Conservation (phyloP, 2,888 invertebrate genomes). For the Pachycephus smyrnensis region DNA sequence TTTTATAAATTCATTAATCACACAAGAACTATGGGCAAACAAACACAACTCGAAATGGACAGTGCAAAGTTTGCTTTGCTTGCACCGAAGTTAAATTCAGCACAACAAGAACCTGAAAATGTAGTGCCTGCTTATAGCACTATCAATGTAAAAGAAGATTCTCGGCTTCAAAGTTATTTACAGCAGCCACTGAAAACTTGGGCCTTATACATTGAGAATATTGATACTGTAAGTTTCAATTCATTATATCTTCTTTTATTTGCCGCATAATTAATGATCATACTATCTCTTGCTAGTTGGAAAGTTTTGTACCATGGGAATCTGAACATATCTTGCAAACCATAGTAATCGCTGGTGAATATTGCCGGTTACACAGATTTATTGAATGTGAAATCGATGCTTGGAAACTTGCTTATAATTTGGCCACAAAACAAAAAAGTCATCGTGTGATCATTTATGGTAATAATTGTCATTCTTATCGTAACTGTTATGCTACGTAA, state of each 20-base stretch:
- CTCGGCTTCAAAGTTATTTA: constrained; percentile 37
- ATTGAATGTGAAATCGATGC: constrained; percentile 46
- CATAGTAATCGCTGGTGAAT: constrained; percentile 56
- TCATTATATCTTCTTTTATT: constrained; percentile 3
- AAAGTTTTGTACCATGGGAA: neutral
- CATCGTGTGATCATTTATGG: constrained; percentile 45
- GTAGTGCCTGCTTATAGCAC: constrained; percentile 55
- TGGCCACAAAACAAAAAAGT: constrained; percentile 47
- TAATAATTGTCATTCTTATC: constrained; percentile 23
- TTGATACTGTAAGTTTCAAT: constrained; percentile 41
- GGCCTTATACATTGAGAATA: constrained; percentile 37
- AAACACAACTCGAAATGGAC: constrained; percentile 47
- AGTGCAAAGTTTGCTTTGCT: constrained; percentile 32
- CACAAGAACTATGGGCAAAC: constrained; percentile 30
- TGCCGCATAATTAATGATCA: neutral
- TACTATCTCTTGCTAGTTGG: neutral
- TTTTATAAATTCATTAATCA: constrained; percentile 49
- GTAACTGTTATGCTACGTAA: neutral
- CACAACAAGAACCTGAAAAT: constrained; percentile 33
- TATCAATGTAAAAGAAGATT: constrained; percentile 53
- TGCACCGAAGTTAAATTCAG: constrained; percentile 28
- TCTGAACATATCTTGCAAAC: constrained; percentile 33
- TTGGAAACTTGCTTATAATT: constrained; percentile 53
- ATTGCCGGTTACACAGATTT: constrained; percentile 52
- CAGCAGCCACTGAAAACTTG: constrained; percentile 44